Evolutionary conservation across 2,888 invertebrate genomes (phyloP).

Genomic region (Abscondita cerata): DNA sequence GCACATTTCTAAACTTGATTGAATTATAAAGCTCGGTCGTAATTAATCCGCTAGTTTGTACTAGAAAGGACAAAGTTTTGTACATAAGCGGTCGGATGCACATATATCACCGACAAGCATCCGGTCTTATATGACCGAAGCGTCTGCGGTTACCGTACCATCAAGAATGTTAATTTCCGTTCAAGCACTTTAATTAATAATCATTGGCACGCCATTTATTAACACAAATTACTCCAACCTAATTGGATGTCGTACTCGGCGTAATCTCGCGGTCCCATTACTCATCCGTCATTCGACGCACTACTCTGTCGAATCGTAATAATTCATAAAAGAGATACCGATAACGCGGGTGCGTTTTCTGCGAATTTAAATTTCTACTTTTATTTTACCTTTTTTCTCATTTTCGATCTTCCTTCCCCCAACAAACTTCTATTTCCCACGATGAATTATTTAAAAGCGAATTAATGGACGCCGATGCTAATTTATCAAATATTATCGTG

Average conservation of each 20-base stretch:
- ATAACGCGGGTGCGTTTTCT: constrained; percentile 6
- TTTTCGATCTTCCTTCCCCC: too few species aligned
- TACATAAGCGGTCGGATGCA: constrained; percentile 25
- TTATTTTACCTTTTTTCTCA: too few species aligned
- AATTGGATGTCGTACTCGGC: constrained; percentile 54
- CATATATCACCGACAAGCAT: constrained; percentile 29
- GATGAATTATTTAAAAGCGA: too few species aligned
- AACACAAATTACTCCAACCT: constrained; percentile 53
- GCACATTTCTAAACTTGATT: constrained; percentile 44
- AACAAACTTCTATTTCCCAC: too few species aligned
- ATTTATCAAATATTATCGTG: too few species aligned
- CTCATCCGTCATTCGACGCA: constrained; percentile 46
- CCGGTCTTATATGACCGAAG: constrained; percentile 29
- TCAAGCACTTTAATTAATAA: constrained; percentile 55
- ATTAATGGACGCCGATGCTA: too few species aligned
- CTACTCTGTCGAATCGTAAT: constrained; percentile 46
- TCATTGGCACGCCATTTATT: constrained; percentile 57
- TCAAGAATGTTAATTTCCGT: constrained; percentile 50
- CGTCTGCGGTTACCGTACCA: constrained; percentile 34
- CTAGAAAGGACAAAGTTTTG: constrained; percentile 19
- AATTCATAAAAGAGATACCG: constrained; percentile 43
- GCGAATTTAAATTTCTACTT: constrained; percentile 11
- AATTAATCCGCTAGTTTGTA: constrained; percentile 37
- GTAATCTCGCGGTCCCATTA: constrained; percentile 50
- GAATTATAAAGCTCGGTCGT: constrained; percentile 42